Conservation (phyloP, 2,113 vertebrate species). For the Crotophaga sulcirostris region DNA sequence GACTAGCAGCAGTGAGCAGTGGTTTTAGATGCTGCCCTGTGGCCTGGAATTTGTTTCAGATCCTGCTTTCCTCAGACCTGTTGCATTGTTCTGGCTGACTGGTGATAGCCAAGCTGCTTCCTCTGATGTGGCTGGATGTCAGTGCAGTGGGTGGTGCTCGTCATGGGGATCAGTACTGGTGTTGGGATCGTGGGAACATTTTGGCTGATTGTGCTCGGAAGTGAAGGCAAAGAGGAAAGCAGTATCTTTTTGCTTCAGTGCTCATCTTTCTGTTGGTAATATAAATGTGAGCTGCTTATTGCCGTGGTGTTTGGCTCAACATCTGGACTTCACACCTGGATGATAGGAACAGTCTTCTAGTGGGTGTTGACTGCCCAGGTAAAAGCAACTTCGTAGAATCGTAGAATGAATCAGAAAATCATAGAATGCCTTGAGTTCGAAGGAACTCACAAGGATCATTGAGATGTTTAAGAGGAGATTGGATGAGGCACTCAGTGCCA, state of each 20-base stretch:
- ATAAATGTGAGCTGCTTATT: background rate
- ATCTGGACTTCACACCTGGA: background rate
- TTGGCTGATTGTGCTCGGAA: background rate
- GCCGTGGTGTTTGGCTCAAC: background rate
- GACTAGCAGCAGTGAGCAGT: background rate
- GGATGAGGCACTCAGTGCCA: too few species aligned
- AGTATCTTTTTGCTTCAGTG: background rate
- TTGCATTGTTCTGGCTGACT: background rate
- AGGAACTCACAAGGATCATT: too few species aligned
- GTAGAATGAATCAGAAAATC: too few species aligned
- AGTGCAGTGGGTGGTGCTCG: background rate
- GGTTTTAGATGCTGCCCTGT: background rate
- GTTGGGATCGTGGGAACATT: rapidly evolving
- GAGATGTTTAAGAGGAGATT: too few species aligned
- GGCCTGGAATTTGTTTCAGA: background rate
- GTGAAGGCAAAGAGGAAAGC: background rate
- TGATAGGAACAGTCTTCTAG: background rate
- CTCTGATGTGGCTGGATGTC: background rate
- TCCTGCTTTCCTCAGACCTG: background rate
- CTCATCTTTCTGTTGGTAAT: background rate
- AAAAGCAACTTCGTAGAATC: background rate
- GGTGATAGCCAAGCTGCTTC: background rate
- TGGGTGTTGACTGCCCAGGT: background rate
- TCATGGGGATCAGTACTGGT: background rate
- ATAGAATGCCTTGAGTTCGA: too few species aligned